Evolutionary conservation across 2,113 vertebrate genomes (phyloP).

Genomic region (Equus przewalskii): DNA sequence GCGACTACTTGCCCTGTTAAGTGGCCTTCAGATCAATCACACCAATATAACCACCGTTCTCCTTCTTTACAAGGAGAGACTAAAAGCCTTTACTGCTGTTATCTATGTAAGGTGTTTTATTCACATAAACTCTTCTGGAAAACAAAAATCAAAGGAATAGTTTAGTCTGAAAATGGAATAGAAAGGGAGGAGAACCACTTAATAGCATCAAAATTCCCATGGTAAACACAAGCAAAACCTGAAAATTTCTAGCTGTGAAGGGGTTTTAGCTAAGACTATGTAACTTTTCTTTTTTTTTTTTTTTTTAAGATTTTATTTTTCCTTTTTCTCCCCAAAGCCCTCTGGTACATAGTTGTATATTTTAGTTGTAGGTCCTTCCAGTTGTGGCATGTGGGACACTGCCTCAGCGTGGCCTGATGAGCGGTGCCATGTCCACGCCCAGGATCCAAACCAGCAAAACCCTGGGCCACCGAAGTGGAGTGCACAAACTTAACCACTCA

Average conservation of each 20-base stretch:
- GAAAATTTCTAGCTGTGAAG: neutral
- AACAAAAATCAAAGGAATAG: neutral
- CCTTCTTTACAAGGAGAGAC: slow-evolving; percentile 32
- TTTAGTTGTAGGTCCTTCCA: no score
- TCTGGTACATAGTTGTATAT: no score
- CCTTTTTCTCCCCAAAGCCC: no score
- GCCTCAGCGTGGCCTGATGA: no score
- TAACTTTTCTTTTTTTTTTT: neutral
- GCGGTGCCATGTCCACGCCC: no score
- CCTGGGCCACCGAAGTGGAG: no score
- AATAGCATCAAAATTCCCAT: slow-evolving; percentile 23
- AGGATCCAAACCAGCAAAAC: no score
- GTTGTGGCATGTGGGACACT: no score
- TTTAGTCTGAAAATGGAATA: neutral
- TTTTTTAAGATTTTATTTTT: no score
- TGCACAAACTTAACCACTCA: no score
- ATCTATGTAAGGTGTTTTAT: neutral
- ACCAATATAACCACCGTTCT: neutral
- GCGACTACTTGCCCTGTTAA: neutral
- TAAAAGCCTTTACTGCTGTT: slow-evolving; percentile 26
- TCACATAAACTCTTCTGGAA: neutral
- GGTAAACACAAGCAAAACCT: neutral
- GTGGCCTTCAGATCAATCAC: neutral
- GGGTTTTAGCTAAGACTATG: neutral
- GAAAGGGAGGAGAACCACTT: neutral